A percentile compares a stretch with the other conserved stretches of the same genome.
These are phyloP conservation scores for Pollenia griseotomentosa DNA, from an alignment of 2,888 invertebrate genomes.

Conservation along the genomic window DNA sequence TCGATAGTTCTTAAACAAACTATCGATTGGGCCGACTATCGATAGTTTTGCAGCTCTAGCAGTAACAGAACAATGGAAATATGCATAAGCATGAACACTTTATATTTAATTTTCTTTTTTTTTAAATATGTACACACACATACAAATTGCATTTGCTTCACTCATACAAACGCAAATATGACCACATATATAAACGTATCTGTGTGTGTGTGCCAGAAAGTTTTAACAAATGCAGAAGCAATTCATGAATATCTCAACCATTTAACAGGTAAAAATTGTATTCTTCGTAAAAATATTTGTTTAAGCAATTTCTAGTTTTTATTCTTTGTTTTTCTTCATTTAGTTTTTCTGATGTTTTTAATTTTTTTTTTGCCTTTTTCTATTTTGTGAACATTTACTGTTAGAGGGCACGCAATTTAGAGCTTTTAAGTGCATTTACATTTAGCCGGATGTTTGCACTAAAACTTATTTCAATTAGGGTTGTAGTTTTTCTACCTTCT, in stretches of 20 bases:
- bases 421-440: slow-evolving; percentile 74
- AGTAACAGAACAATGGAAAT: slow-evolving; percentile 16
- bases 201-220: neutral
- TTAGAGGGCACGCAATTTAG: slow-evolving; percentile 71
- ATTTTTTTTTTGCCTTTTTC: slow-evolving; percentile 31
- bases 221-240: slow-evolving; percentile 6
- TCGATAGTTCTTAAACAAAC: too few species aligned
- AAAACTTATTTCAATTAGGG: slow-evolving; percentile 74
- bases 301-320: slow-evolving; percentile 59
- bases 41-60: too few species aligned
- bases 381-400: slow-evolving; percentile 56
- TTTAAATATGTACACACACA: slow-evolving; percentile 1
- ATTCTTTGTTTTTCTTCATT: slow-evolving; percentile 35
- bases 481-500: slow-evolving; percentile 47
- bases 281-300: slow-evolving; percentile 64
- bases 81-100: slow-evolving; percentile 49
- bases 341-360: slow-evolving; percentile 35
- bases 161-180: neutral
- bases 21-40: too few species aligned
- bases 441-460: slow-evolving; percentile 74
- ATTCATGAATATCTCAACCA: slow-evolving; percentile 57
- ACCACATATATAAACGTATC: neutral
- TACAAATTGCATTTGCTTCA: neutral
- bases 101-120: slow-evolving; percentile 26
- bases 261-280: slow-evolving; percentile 49